A percentile compares a stretch with the other conserved stretches of the same genome.
Conservation (phyloP, 2,797 vertebrate species). For the Pangasius sanitwongsei region DNA sequence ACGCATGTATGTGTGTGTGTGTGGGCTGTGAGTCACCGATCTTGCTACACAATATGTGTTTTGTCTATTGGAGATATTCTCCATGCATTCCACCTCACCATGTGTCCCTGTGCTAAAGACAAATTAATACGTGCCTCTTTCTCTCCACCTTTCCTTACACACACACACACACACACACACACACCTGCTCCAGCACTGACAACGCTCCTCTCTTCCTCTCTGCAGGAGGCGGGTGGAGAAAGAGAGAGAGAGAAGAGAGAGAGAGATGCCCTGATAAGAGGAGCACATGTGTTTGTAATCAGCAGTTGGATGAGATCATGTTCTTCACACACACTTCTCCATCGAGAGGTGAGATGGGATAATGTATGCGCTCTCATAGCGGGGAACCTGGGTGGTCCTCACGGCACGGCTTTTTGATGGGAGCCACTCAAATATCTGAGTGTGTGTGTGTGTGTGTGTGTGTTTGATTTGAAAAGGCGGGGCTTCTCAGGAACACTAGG, state of each 20-base stretch:
- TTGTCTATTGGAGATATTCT: slow-evolving; percentile 75
- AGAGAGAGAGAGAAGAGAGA: neutral
- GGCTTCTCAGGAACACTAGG: slow-evolving; percentile 24
- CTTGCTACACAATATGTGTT: slow-evolving; percentile 76
- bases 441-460: slow-evolving; percentile 16
- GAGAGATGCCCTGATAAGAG: slow-evolving; percentile 58
- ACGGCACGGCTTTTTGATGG: slow-evolving; percentile 55
- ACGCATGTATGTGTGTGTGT: neutral
- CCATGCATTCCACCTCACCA: slow-evolving; percentile 74
- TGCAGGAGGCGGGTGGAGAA: neutral
- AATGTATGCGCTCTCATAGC: slow-evolving; percentile 62
- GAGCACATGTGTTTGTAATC: slow-evolving; percentile 71
- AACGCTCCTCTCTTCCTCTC: slow-evolving; percentile 43
- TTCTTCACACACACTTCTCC: slow-evolving; percentile 55
- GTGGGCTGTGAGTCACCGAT: slow-evolving; percentile 55
- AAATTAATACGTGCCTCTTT: slow-evolving; percentile 68
- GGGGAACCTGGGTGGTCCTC: slow-evolving; percentile 61
- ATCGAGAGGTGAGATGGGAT: slow-evolving; percentile 59
- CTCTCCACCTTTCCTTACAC: slow-evolving; percentile 38
- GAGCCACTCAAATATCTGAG: slow-evolving; percentile 43
- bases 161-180: slow-evolving; percentile 46
- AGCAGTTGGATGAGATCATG: slow-evolving; percentile 67
- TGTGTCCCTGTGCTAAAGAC: slow-evolving; percentile 70
- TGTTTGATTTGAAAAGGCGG: slow-evolving; percentile 52
- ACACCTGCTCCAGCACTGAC: slow-evolving; percentile 73